Conservation (phyloP, 2,797 vertebrate species). For the Phaenicophaeus curvirostris region DNA sequence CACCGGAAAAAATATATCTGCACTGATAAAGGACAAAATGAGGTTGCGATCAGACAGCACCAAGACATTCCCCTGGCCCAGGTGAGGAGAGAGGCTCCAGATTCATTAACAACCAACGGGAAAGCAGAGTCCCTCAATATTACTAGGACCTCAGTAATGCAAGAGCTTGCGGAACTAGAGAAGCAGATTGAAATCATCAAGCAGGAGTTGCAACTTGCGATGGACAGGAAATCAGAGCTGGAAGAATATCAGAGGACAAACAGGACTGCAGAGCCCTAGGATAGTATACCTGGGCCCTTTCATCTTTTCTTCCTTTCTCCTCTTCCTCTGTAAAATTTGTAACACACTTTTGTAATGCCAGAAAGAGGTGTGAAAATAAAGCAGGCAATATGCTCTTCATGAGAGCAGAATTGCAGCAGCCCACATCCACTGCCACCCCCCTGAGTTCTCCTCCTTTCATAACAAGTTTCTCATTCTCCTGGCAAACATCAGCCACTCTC, state of each 20-base stretch:
- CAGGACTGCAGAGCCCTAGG: conserved; percentile 77
- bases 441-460: conserved; percentile 45
- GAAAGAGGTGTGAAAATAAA: conserved; percentile 48
- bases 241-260: conserved; percentile 90
- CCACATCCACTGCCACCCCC: conserved; percentile 22
- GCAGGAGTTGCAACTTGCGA: conserved; percentile 91
- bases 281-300: background rate
- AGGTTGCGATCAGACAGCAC: conserved; percentile 77
- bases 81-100: conserved; percentile 79
- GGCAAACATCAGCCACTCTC: conserved; percentile 18
- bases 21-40: conserved; percentile 82
- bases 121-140: conserved; percentile 84
- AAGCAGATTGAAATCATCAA: conserved; percentile 93
- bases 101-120: conserved; percentile 87
- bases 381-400: conserved; percentile 18
- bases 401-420: conserved; percentile 7
- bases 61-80: conserved; percentile 83
- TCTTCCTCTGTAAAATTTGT: conserved; percentile 49
- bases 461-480: conserved; percentile 21
- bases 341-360: conserved; percentile 65
- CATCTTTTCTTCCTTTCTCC: background rate
- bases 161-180: conserved; percentile 93
- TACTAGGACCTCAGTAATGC: conserved; percentile 82
- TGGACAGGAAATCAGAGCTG: conserved; percentile 93
- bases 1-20: conserved; percentile 81